A percentile compares a stretch with the other conserved stretches of the same genome.
Evolutionary conservation across 30 jellyfish, hydroid and myxozoan genomes (phyloP).

Genomic region (Cassiopea andromeda): DNA sequence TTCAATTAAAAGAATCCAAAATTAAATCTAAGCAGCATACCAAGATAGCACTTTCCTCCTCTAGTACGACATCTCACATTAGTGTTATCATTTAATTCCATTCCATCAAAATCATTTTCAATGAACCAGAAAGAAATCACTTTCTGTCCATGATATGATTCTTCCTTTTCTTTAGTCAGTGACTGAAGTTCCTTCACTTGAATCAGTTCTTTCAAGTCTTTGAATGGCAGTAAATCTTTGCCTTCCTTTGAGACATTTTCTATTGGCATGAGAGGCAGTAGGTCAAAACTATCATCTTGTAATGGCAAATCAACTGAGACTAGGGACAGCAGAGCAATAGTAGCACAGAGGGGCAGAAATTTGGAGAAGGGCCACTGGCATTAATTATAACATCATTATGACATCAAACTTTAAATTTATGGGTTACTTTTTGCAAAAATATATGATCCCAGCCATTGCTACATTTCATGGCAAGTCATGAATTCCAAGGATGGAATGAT

Average conservation of each 20-base stretch:
- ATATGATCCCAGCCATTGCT: no score
- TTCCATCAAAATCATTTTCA: conserved; percentile 82
- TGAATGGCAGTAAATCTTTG: conserved; percentile 58
- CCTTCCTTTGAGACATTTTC: conserved; percentile 84
- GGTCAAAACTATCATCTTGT: neutral
- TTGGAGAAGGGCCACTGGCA: no score
- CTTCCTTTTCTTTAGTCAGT: conserved; percentile 60
- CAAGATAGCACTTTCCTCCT: conserved; percentile 72
- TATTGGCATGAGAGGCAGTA: conserved; percentile 10
- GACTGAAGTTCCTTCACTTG: conserved; percentile 18
- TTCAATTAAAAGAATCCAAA: neutral
- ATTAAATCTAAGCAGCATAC: neutral
- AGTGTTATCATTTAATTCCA: conserved; percentile 73
- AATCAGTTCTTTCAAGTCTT: conserved; percentile 32
- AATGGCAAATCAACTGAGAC: no score
- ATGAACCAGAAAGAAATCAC: conserved; percentile 76
- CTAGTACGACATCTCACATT: conserved; percentile 76
- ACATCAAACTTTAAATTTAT: no score
- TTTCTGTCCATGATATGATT: conserved; percentile 5
- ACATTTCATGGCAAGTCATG: no score
- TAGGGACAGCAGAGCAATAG: no score
- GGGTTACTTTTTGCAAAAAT: no score
- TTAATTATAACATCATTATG: no score
- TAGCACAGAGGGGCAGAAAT: no score
- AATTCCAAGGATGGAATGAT: no score